Conservation (phyloP, 2,888 invertebrate species). For the Ochropacha duplaris region DNA sequence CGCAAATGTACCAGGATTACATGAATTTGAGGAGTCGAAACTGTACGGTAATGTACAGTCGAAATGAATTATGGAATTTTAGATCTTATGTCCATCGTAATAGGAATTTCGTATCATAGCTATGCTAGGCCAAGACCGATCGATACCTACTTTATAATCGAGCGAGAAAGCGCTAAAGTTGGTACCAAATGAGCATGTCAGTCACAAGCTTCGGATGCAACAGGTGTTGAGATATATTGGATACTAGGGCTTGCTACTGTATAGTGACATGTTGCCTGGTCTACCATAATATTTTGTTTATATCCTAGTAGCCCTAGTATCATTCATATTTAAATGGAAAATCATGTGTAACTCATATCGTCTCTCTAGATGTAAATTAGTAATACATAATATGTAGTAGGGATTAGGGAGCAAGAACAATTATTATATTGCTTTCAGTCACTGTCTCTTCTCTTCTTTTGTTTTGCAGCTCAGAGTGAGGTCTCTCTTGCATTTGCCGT, state of each 20-base stretch:
- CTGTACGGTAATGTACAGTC: not conserved
- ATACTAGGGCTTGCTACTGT: not conserved
- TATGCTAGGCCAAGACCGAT: not conserved
- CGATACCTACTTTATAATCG: not conserved
- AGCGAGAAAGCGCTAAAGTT: not conserved
- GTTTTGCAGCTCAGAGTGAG: no score
- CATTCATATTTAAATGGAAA: no score
- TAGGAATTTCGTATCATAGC: not conserved
- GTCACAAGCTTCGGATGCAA: not conserved
- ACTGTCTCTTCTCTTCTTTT: no score
- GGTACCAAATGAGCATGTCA: not conserved
- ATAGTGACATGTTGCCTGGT: not conserved
- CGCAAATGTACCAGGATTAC: not conserved
- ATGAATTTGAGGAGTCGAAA: not conserved
- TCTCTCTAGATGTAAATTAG: no score
- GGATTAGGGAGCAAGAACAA: no score
- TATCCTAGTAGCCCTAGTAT: no score
- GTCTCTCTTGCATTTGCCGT: no score
- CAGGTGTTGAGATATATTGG: not conserved
- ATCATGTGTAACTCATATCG: no score
- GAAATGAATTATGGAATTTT: not conserved
- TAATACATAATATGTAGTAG: no score
- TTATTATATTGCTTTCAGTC: no score
- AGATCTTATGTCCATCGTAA: not conserved
- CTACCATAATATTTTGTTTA: no score